A percentile compares a stretch with the other conserved stretches of the same genome.
phyloP scores from a whole-genome alignment of 2,888 invertebrate genomes.

The Rapana venosa region DNA sequence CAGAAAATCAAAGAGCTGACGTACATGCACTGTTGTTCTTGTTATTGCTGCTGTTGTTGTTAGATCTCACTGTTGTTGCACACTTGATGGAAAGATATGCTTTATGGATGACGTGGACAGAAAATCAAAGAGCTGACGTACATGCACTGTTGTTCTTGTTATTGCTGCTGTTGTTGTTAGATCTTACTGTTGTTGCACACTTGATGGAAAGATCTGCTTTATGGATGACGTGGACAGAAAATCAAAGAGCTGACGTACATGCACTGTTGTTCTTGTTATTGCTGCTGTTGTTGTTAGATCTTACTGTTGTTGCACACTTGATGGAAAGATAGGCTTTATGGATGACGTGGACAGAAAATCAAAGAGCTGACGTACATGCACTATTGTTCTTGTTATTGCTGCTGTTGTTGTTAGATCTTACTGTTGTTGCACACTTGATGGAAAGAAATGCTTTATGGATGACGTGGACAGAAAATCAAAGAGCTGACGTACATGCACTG shows the following conservation, averaged over 20 bases:
- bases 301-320: too few relatives aligned
- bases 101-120: constrained; percentile 76
- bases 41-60: too few relatives aligned
- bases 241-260: constrained; percentile 99
- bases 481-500: constrained; percentile 99
- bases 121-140: constrained; percentile 99
- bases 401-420: too few relatives aligned
- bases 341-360: constrained; percentile 85
- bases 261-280: constrained; percentile 85
- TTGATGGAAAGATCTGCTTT: too few relatives aligned
- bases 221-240: constrained; percentile 83
- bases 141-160: constrained; percentile 89
- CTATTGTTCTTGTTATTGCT: constrained; percentile 80
- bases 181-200: too few relatives aligned
- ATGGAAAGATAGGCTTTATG: too few relatives aligned
- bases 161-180: too few relatives aligned
- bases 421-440: too few relatives aligned
- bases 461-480: constrained; percentile 97
- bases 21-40: constrained; percentile 93
- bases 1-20: constrained; percentile 99
- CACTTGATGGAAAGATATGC: too few relatives aligned
- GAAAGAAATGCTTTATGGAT: too few relatives aligned
- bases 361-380: constrained; percentile 99
- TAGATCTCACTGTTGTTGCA: too few relatives aligned
- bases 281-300: too few relatives aligned